Conservation (phyloP, 2,113 vertebrate species). For the Callipepla californica region DNA sequence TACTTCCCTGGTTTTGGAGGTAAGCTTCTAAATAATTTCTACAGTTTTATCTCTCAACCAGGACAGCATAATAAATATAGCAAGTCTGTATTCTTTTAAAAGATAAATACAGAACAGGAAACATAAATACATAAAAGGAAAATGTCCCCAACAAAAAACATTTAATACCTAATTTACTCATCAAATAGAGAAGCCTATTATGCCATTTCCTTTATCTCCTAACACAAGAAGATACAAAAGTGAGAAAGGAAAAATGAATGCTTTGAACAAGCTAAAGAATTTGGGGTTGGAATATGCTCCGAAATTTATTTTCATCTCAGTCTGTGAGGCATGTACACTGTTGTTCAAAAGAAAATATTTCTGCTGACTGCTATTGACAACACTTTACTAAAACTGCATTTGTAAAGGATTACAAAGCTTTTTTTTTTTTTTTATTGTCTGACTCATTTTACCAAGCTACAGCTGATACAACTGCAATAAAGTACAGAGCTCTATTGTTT, state of each 20-base stretch:
- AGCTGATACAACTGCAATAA: neutral
- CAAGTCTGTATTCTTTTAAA: neutral
- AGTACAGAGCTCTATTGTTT: slow-evolving; percentile 19
- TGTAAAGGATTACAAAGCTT: neutral
- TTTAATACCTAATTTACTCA: neutral
- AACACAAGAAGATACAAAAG: neutral
- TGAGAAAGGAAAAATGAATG: neutral
- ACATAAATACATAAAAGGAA: neutral
- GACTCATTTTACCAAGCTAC: slow-evolving; percentile 20
- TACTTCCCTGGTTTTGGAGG: neutral
- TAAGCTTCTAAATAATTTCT: neutral
- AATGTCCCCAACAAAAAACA: neutral
- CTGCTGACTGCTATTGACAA: neutral
- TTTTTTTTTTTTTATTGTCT: neutral
- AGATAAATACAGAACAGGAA: neutral
- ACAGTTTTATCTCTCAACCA: neutral
- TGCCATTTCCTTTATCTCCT: rapidly evolving
- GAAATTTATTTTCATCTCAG: neutral
- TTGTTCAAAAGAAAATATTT: slow-evolving; percentile 30
- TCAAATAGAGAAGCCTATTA: neutral
- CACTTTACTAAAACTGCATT: neutral
- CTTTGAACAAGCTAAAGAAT: neutral
- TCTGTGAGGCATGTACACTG: neutral
- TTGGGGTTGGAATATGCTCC: neutral
- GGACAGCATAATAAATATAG: neutral